A percentile compares a stretch with the other conserved stretches of the same genome.
Conservation (phyloP, 2,113 vertebrate species). For the Poeciliopsis prolifica region DNA sequence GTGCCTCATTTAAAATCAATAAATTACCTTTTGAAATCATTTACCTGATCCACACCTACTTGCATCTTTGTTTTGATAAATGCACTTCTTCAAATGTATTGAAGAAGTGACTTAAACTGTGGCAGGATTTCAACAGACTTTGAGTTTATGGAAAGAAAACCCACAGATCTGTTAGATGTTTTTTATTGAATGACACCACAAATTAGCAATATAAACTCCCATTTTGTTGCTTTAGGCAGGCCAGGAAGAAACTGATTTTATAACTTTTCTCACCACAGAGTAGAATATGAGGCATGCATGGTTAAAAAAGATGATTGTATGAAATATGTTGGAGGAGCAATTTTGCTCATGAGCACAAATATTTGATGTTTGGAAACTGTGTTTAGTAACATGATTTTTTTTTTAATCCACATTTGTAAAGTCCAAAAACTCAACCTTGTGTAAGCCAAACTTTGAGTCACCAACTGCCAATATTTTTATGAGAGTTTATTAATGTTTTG, state of each 20-base stretch:
- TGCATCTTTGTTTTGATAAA: not conserved
- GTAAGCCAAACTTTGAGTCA: not conserved
- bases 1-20: not conserved
- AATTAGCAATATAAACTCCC: slow-evolving; percentile 20
- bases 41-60: not conserved
- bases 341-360: slow-evolving; percentile 15
- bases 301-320: slow-evolving; percentile 8
- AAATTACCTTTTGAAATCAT: no score
- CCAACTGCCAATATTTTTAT: slow-evolving; percentile 20
- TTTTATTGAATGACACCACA: slow-evolving; percentile 5
- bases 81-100: not conserved
- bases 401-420: not conserved
- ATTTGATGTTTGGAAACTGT: not conserved
- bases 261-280: slow-evolving; percentile 9
- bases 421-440: not conserved
- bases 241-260: slow-evolving; percentile 2
- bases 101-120: not conserved
- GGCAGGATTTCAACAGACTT: slow-evolving; percentile 3
- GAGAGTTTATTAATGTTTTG: slow-evolving; percentile 37
- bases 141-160: slow-evolving; percentile 17
- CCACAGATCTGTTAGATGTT: slow-evolving; percentile 19
- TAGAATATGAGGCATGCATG: not conserved
- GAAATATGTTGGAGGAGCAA: slow-evolving; percentile 2
- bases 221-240: slow-evolving; percentile 4
- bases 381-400: not conserved